Evolutionary conservation across 2,888 invertebrate species (phyloP).

Genomic region (Cepaea hortensis): DNA sequence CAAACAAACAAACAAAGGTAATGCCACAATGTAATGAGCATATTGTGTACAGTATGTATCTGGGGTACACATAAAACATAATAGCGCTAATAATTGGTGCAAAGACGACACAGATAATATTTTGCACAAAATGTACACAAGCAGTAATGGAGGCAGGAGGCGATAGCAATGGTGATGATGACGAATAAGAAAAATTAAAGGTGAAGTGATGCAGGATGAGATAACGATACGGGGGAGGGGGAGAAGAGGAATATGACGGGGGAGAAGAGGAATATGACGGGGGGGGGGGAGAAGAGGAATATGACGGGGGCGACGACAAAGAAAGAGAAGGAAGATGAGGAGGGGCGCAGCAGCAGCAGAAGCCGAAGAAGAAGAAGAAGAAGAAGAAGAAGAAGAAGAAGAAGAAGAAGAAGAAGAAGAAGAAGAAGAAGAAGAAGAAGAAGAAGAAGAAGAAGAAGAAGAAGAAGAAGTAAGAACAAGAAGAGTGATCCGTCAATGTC

Average conservation of each 20-base stretch:
- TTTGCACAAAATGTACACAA: no score
- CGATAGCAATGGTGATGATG: no score
- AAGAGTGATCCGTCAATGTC: no score
- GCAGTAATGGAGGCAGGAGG: no score
- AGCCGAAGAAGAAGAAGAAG: not conserved
- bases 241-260: not conserved
- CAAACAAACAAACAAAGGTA: no score
- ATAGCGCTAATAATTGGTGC: no score
- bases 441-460: not conserved
- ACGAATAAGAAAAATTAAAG: not conserved
- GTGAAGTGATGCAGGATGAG: not conserved
- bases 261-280: not conserved
- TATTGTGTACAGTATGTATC: no score
- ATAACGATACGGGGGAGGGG: not conserved
- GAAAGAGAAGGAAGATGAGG: not conserved
- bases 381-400: not conserved
- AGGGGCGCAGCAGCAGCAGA: not conserved
- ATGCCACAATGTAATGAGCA: no score
- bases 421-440: not conserved
- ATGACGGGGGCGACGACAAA: not conserved
- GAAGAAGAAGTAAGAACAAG: not conserved
- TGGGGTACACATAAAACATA: no score
- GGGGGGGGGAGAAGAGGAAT: slow-evolving; percentile 8
- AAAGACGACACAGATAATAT: no score
- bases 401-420: no score